phyloP scores from a whole-genome alignment of 2,888 invertebrate genomes.

The Eutolmus rufibarbis region DNA sequence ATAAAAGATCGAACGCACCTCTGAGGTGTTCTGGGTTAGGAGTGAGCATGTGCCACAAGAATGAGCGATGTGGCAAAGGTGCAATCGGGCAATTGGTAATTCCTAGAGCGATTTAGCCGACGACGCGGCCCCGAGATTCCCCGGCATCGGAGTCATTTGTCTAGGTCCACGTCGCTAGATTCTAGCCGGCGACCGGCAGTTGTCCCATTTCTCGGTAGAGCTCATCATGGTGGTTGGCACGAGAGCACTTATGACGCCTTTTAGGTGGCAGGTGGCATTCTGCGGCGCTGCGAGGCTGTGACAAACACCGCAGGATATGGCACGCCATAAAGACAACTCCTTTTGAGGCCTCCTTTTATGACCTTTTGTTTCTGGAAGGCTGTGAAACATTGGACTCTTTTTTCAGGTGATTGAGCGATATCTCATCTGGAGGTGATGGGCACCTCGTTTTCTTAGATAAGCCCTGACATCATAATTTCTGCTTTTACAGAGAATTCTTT shows the following conservation, averaged over 20 bases:
- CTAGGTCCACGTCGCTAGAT: background rate
- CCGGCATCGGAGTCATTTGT: background rate
- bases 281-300: background rate
- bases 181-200: background rate
- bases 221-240: background rate
- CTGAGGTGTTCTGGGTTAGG: background rate
- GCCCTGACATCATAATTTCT: background rate
- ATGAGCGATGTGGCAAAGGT: conserved; percentile 21
- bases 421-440: background rate
- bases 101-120: background rate
- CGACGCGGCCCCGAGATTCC: background rate
- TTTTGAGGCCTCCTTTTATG: background rate
- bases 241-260: background rate
- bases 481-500: background rate
- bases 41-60: conserved; percentile 8
- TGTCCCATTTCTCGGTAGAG: background rate
- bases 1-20: background rate
- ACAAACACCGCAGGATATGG: background rate
- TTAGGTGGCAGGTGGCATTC: background rate
- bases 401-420: background rate
- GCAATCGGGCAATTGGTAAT: conserved; percentile 21
- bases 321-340: background rate
- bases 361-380: background rate
- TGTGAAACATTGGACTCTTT: background rate
- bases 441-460: background rate